phyloP scores from a whole-genome alignment of 2,797 vertebrate genomes.

The Lutjanus argentimaculatus region DNA sequence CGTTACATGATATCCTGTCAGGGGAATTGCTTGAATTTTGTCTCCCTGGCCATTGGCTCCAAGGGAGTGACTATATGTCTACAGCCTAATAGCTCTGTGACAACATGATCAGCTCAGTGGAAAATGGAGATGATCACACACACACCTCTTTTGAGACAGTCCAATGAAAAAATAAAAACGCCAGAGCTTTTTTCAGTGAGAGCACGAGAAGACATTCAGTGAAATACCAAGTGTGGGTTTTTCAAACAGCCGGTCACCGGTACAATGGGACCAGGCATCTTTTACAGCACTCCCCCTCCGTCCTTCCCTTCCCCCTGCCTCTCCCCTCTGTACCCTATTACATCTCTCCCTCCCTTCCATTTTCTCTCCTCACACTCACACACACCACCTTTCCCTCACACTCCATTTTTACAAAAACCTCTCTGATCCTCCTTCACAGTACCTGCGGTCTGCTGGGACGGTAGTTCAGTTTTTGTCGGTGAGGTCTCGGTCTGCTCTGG shows the following conservation, averaged over 20 bases:
- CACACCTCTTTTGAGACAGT: constrained; percentile 43
- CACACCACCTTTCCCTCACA: constrained; percentile 58
- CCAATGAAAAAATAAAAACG: constrained; percentile 32
- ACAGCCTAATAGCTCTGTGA: constrained; percentile 61
- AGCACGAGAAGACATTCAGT: constrained; percentile 52
- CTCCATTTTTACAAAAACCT: constrained; percentile 66
- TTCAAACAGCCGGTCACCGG: constrained; percentile 74
- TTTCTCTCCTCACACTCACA: constrained; percentile 64
- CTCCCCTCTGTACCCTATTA: constrained; percentile 80
- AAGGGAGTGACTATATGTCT: constrained; percentile 72
- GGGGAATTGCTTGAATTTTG: constrained; percentile 72
- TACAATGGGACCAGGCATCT: constrained; percentile 80
- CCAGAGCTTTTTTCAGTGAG: constrained; percentile 30
- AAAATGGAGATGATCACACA: constrained; percentile 65
- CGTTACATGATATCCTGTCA: constrained; percentile 71
- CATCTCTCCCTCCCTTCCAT: constrained; percentile 78
- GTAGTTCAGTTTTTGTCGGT: constrained; percentile 85
- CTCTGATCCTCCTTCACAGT: constrained; percentile 61
- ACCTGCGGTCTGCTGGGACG: constrained; percentile 85
- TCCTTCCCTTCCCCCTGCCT: constrained; percentile 84
- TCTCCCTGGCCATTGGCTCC: constrained; percentile 63
- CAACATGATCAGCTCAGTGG: constrained; percentile 63
- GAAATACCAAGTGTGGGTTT: constrained; percentile 53
- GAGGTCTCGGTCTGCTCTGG: constrained; percentile 86
- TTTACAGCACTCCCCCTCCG: constrained; percentile 73